phyloP scores from a whole-genome alignment of 2,113 vertebrate genomes.

The Oryzias celebensis region DNA sequence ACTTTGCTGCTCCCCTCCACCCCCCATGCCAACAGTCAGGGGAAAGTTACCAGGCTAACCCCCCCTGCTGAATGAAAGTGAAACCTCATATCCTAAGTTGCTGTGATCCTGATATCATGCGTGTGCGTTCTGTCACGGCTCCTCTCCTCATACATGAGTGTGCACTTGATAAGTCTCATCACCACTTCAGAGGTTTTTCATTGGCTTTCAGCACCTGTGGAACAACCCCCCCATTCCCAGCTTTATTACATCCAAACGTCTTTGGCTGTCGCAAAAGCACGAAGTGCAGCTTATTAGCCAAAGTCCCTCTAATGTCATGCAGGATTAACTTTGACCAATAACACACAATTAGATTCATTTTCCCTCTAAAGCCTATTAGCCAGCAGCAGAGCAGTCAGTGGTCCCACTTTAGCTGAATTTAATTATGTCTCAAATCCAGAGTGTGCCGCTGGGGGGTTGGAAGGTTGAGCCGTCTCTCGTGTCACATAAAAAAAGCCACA shows the following conservation, averaged over 20 bases:
- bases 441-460: slow-evolving; percentile 64
- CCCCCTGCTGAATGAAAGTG: slow-evolving; percentile 35
- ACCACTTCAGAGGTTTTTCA: slow-evolving; percentile 52
- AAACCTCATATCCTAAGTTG: slow-evolving; percentile 45
- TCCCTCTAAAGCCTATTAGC: slow-evolving; percentile 75
- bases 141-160: slow-evolving; percentile 39
- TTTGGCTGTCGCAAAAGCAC: slow-evolving; percentile 21
- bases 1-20: slow-evolving; percentile 19
- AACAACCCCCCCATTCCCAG: slow-evolving; percentile 59
- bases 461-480: slow-evolving; percentile 60
- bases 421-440: slow-evolving; percentile 84
- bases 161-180: slow-evolving; percentile 57
- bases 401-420: slow-evolving; percentile 75
- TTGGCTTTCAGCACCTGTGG: slow-evolving; percentile 49
- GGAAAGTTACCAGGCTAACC: slow-evolving; percentile 36
- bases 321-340: slow-evolving; percentile 75
- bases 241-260: slow-evolving; percentile 37
- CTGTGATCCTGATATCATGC: slow-evolving; percentile 44
- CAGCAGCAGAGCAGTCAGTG: slow-evolving; percentile 61
- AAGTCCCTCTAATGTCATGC: slow-evolving; percentile 49
- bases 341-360: slow-evolving; percentile 79
- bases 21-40: slow-evolving; percentile 23
- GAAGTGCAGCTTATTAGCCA: slow-evolving; percentile 17
- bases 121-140: slow-evolving; percentile 6
- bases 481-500: slow-evolving; percentile 25